These are phyloP conservation scores for Prunella strophiata DNA, from an alignment of 2,797 vertebrate genomes.

Conservation along the genomic window DNA sequence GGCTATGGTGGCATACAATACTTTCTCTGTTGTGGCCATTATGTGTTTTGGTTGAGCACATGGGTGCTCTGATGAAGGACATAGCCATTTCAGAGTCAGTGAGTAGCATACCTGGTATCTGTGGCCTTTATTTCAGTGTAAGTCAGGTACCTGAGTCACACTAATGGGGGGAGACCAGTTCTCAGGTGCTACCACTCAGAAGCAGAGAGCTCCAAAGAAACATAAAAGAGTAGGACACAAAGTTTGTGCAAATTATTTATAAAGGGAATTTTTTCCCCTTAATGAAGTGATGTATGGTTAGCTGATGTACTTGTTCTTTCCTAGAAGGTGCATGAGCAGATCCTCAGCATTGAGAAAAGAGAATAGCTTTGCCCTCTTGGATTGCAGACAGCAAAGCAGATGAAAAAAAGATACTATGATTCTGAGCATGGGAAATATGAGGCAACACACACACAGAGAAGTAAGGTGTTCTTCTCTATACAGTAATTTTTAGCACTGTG, in stretches of 20 bases:
- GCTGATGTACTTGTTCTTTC: not conserved
- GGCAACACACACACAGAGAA: not conserved
- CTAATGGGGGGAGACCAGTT: not conserved
- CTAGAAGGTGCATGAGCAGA: not conserved
- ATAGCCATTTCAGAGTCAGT: not conserved
- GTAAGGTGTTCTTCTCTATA: not conserved
- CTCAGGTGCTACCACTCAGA: not conserved
- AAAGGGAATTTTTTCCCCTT: not conserved
- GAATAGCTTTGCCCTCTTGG: not conserved
- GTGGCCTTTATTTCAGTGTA: not conserved
- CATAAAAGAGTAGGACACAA: not conserved
- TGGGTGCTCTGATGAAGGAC: constrained; percentile 4
- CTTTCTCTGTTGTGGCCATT: not conserved
- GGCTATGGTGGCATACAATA: not conserved
- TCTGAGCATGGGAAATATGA: not conserved
- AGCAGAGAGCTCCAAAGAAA: not conserved
- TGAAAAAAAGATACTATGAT: not conserved
- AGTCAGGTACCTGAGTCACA: not conserved
- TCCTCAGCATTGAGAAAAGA: not conserved
- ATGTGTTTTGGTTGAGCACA: not conserved
- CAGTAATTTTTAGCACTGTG: not conserved
- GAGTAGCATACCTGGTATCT: not conserved
- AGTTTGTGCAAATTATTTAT: not conserved
- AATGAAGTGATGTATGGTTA: not conserved
- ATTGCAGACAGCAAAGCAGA: not conserved